Percentiles rank a stretch among this genome's conserved stretches.
Evolutionary conservation across 2,888 invertebrate species (phyloP).

Genomic region (Bombyx huttoni): DNA sequence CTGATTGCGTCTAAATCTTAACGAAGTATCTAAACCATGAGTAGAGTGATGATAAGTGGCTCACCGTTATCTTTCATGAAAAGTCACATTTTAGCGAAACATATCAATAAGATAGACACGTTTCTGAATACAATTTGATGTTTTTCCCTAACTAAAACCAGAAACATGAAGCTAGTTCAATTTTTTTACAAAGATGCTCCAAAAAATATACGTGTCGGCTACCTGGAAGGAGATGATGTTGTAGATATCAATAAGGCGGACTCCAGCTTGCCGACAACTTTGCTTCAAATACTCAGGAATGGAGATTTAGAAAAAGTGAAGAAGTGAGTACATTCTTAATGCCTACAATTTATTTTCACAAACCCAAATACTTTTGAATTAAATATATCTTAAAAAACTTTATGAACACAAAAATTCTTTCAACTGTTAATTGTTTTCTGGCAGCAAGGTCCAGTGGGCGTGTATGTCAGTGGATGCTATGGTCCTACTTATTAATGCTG

Average conservation of each 20-base stretch:
- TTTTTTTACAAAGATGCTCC: conserved; percentile 72
- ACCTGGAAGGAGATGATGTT: conserved; percentile 74
- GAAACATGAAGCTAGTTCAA: conserved; percentile 80
- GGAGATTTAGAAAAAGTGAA: conserved; percentile 36
- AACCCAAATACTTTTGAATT: no score
- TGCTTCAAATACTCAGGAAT: conserved; percentile 56
- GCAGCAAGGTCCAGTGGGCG: no score
- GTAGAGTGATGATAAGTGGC: conserved; percentile 17
- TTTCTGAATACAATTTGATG: conserved; percentile 12
- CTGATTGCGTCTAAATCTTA: conserved; percentile 6
- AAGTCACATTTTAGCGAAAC: conserved; percentile 18
- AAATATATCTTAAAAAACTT: no score
- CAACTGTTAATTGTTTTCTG: no score
- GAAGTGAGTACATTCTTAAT: conserved; percentile 28
- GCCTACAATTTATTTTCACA: no score
- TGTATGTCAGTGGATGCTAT: no score
- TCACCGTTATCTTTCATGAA: conserved; percentile 29
- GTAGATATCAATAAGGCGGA: conserved; percentile 78
- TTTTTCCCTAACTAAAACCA: conserved; percentile 31
- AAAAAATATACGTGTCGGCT: conserved; percentile 77
- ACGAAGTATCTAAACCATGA: conserved; percentile 20
- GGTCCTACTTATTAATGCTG: no score
- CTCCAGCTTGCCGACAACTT: conserved; percentile 37
- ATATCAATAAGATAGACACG: conserved; percentile 13
- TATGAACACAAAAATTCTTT: no score